Evolutionary conservation across 2,888 invertebrate species (phyloP).

Genomic region (Tachystola acroxantha): DNA sequence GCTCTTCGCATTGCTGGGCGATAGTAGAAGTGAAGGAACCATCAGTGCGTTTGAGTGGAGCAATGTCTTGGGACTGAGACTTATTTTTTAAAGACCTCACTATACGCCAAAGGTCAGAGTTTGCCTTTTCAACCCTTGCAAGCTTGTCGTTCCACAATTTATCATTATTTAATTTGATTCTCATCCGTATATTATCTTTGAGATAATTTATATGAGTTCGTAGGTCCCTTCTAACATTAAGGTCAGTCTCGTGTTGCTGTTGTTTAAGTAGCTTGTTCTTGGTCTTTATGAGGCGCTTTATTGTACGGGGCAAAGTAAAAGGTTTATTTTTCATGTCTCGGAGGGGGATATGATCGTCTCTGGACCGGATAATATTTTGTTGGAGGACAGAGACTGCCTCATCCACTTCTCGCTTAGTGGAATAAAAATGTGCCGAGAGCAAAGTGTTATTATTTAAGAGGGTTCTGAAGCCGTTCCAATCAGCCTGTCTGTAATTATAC

Average conservation of each 20-base stretch:
- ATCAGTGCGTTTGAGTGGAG: conserved; percentile 1
- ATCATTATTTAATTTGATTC: not conserved
- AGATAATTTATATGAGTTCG: conserved; percentile 3
- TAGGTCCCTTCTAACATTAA: not conserved
- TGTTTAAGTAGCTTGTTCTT: conserved; percentile 4
- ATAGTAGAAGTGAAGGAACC: conserved; percentile 1
- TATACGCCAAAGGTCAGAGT: conserved; percentile 6
- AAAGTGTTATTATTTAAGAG: not conserved
- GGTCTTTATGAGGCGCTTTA: conserved; percentile 1
- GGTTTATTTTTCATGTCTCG: not conserved
- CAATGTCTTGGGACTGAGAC: not conserved
- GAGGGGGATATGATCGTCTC: not conserved
- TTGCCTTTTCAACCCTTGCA: conserved; percentile 7
- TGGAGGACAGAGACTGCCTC: not conserved
- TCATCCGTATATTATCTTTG: not conserved
- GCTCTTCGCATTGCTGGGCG: conserved; percentile 3
- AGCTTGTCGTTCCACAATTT: conserved; percentile 4
- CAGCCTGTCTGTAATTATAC: conserved; percentile 1
- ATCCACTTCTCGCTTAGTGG: not conserved
- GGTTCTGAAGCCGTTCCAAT: conserved; percentile 1
- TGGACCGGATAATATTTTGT: not conserved
- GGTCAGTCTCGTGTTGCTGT: not conserved
- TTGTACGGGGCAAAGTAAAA: not conserved
- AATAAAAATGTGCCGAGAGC: not conserved
- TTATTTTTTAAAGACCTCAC: conserved; percentile 3